These are phyloP conservation scores for Microplitis manilae DNA, from an alignment of 2,888 invertebrate species.

Conservation along the genomic window DNA sequence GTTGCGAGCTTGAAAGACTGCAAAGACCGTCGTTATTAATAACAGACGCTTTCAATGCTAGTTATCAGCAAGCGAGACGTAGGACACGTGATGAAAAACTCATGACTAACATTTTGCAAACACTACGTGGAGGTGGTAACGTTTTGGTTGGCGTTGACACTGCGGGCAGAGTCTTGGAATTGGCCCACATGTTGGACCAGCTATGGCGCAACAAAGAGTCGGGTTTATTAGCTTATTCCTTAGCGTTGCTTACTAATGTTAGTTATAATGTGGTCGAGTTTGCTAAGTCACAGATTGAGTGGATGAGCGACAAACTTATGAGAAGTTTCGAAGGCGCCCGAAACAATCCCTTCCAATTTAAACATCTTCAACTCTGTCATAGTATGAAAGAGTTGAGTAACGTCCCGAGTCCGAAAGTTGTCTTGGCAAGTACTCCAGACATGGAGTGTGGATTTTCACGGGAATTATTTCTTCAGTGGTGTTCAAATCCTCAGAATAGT, in stretches of 20 bases:
- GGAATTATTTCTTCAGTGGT: slow-evolving; percentile 96
- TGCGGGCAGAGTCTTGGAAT: slow-evolving; percentile 94
- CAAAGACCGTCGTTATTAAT: slow-evolving; percentile 94
- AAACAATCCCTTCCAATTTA: slow-evolving; percentile 96
- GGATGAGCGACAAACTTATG: slow-evolving; percentile 99
- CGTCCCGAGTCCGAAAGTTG: slow-evolving; percentile 94
- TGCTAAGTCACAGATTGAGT: slow-evolving; percentile 98
- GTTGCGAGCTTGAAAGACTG: slow-evolving; percentile 92
- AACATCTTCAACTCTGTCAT: slow-evolving; percentile 95
- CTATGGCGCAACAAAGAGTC: slow-evolving; percentile 96
- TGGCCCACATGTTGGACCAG: slow-evolving; percentile 97
- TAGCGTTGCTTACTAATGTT: slow-evolving; percentile 95
- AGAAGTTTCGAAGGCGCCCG: slow-evolving; percentile 91
- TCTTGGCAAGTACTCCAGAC: slow-evolving; percentile 94
- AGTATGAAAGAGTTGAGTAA: slow-evolving; percentile 88
- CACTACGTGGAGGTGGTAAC: slow-evolving; percentile 94
- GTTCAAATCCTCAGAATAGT: slow-evolving; percentile 91
- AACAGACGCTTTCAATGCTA: slow-evolving; percentile 96
- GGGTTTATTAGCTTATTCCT: slow-evolving; percentile 93
- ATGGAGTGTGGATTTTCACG: slow-evolving; percentile 96
- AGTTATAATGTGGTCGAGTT: slow-evolving; percentile 99
- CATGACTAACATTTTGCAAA: slow-evolving; percentile 96
- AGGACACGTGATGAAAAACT: slow-evolving; percentile 95
- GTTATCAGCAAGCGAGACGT: slow-evolving; percentile 92
- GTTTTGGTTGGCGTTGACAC: slow-evolving; percentile 97